Evolutionary conservation across 2,888 invertebrate genomes (phyloP).

Genomic region (Hypomecis punctinalis): DNA sequence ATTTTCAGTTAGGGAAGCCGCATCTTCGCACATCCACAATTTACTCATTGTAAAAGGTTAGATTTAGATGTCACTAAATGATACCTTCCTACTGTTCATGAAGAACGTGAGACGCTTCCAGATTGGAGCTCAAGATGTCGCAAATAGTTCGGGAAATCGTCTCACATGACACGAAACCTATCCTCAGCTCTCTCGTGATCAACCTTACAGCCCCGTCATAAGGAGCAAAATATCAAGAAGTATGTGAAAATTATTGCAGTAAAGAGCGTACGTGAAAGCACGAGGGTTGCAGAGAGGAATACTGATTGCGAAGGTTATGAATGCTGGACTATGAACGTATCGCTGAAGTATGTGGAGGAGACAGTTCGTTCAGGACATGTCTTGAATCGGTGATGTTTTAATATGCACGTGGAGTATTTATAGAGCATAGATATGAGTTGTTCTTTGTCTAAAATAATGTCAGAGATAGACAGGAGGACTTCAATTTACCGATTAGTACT

Average conservation of each 20-base stretch:
- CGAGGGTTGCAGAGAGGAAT: constrained; percentile 21
- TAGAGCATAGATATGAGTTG: too few relatives aligned
- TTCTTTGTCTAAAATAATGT: not conserved
- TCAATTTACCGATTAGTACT: not conserved
- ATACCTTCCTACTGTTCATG: constrained; percentile 12
- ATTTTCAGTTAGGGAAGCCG: too few relatives aligned
- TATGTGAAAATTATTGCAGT: constrained; percentile 14
- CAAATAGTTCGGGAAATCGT: constrained; percentile 23
- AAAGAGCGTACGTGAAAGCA: constrained; percentile 26
- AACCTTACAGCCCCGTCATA: constrained; percentile 8
- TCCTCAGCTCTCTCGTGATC: not conserved
- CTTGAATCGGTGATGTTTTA: constrained; percentile 4
- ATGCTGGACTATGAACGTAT: constrained; percentile 17
- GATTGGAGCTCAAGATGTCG: constrained; percentile 28
- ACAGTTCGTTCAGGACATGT: constrained; percentile 5
- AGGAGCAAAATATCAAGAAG: constrained; percentile 18
- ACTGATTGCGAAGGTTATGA: constrained; percentile 25
- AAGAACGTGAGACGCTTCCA: constrained; percentile 31
- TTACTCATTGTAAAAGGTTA: not conserved
- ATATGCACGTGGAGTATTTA: not conserved
- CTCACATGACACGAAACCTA: constrained; percentile 18
- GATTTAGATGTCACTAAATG: constrained; percentile 5
- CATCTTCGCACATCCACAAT: too few relatives aligned
- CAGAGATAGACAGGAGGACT: not conserved
- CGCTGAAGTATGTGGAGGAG: constrained; percentile 8